phyloP scores from a whole-genome alignment of 2,113 vertebrate species.

The Ptyas mucosa region DNA sequence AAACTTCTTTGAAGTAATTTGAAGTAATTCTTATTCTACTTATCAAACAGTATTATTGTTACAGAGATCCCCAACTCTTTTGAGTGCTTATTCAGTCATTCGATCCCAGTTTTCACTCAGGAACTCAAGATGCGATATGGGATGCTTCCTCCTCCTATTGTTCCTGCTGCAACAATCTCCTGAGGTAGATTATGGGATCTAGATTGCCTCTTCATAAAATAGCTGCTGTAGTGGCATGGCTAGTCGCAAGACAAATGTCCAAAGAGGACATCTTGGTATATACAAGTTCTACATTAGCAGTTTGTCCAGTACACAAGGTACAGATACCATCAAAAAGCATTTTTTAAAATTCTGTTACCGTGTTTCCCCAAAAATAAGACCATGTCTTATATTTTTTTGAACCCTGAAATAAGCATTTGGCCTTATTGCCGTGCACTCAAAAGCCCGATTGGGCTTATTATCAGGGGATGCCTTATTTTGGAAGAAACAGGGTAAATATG shows the following conservation, averaged over 20 bases:
- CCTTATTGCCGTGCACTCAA: no score
- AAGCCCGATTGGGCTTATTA: no score
- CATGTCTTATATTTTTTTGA: no score
- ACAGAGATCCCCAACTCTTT: not conserved
- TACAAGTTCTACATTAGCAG: not conserved
- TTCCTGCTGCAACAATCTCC: not conserved
- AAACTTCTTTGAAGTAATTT: not conserved
- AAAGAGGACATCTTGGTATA: not conserved
- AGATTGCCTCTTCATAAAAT: not conserved
- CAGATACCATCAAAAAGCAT: not conserved
- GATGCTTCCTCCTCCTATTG: not conserved
- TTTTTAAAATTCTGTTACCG: not conserved
- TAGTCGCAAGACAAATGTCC: not conserved
- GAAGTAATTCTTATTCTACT: not conserved
- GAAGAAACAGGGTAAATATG: not conserved
- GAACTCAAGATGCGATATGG: not conserved
- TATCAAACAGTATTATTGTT: not conserved
- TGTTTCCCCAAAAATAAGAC: no score
- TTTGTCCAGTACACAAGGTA: not conserved
- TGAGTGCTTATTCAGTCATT: not conserved
- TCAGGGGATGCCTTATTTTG: no score
- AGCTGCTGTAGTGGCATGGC: not conserved
- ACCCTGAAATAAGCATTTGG: no score
- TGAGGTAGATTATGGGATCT: not conserved
- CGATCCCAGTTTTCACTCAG: not conserved